Evolutionary conservation across 2,888 invertebrate species (phyloP).

Genomic region (Pachymerium ferrugineum): DNA sequence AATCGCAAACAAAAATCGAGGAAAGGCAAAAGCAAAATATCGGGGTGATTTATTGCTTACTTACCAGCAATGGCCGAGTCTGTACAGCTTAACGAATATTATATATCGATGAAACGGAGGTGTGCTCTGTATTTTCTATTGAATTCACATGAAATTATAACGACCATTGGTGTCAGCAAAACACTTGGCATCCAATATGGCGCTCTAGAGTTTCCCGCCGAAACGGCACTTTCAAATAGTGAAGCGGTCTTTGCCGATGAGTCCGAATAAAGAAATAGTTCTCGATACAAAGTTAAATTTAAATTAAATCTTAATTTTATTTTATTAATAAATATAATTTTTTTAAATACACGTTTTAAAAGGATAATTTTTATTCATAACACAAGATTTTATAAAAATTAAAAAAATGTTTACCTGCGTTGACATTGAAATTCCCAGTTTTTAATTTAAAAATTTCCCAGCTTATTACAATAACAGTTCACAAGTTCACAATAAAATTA

Average conservation of each 20-base stretch:
- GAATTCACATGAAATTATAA: conserved; percentile 13
- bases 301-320: too few relatives aligned
- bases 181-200: conserved; percentile 29
- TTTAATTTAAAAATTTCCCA: too few relatives aligned
- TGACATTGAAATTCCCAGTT: too few relatives aligned
- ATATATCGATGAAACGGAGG: not conserved
- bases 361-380: too few relatives aligned
- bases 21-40: conserved; percentile 22
- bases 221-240: conserved; percentile 30
- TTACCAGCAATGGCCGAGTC: conserved; percentile 6
- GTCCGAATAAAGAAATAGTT: not conserved
- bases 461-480: too few relatives aligned
- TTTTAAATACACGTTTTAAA: too few relatives aligned
- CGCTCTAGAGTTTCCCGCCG: conserved; percentile 30
- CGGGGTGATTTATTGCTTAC: conserved; percentile 17
- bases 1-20: conserved; percentile 29
- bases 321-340: too few relatives aligned
- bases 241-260: not conserved
- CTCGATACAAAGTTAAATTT: too few relatives aligned
- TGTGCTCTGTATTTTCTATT: not conserved
- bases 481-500: too few relatives aligned
- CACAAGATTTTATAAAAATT: too few relatives aligned
- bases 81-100: not conserved
- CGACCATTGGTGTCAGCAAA: not conserved
- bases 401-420: too few relatives aligned